Conservation (phyloP, 2,113 vertebrate genomes). For the Scomber japonicus region DNA sequence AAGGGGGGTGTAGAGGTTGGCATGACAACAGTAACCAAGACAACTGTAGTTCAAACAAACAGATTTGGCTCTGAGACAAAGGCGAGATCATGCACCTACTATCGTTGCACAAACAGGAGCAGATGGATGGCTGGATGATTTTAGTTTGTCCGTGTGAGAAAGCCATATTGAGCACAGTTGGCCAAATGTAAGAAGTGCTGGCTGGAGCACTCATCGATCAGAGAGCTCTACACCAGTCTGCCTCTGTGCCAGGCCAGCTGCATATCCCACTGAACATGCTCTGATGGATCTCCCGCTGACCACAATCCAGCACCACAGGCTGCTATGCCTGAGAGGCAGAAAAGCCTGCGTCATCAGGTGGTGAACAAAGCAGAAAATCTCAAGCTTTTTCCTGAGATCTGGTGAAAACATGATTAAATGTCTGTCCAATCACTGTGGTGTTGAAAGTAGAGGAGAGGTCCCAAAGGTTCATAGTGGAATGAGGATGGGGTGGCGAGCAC, state of each 20-base stretch:
- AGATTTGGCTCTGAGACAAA: constrained; percentile 59
- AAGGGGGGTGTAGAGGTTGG: constrained; percentile 66
- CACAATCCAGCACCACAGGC: constrained; percentile 50
- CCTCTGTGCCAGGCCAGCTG: constrained; percentile 28
- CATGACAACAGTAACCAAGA: constrained; percentile 83
- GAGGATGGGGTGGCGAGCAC: background rate
- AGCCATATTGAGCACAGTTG: constrained; percentile 7
- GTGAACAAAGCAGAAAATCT: constrained; percentile 19
- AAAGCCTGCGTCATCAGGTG: constrained; percentile 48
- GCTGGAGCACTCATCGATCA: constrained; percentile 33
- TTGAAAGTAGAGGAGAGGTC: constrained; percentile 11
- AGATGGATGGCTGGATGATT: constrained; percentile 45
- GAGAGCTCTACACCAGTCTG: background rate
- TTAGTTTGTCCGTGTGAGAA: constrained; percentile 28
- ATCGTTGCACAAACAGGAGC: constrained; percentile 44
- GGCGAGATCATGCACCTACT: constrained; percentile 46
- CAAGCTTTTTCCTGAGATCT: background rate
- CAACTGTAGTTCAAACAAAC: constrained; percentile 83
- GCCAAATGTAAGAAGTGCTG: constrained; percentile 40
- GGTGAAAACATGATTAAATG: constrained; percentile 34
- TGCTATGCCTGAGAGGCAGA: constrained; percentile 16
- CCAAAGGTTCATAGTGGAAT: background rate
- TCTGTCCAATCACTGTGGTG: background rate
- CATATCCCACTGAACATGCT: constrained; percentile 32
- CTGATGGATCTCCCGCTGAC: constrained; percentile 53